Percentiles rank a stretch among this genome's conserved stretches.
Evolutionary conservation across 2,797 vertebrate genomes (phyloP).

Genomic region (Crypturellus tataupa): DNA sequence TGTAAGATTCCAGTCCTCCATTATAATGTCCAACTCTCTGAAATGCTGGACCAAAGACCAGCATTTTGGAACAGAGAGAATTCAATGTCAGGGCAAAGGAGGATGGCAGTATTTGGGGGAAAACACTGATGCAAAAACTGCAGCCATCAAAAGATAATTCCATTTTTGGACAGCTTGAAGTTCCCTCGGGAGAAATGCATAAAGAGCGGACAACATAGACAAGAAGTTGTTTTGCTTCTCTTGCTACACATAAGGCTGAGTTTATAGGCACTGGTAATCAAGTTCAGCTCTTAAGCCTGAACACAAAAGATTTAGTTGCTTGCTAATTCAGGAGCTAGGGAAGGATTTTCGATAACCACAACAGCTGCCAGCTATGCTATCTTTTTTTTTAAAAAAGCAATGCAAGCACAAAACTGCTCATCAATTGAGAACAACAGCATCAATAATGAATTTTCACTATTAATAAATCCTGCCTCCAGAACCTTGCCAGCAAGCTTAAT

Average conservation of each 20-base stretch:
- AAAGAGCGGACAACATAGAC: neutral
- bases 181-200: neutral
- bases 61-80: neutral
- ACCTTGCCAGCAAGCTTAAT: slow-evolving; percentile 40
- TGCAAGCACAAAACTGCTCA: neutral
- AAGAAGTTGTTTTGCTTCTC: neutral
- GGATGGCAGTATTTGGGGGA: neutral
- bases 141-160: neutral
- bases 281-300: neutral
- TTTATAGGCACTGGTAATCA: neutral
- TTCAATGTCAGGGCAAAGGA: neutral
- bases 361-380: neutral
- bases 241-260: neutral
- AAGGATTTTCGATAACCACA: neutral
- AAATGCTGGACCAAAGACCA: neutral
- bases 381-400: neutral
- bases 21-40: neutral
- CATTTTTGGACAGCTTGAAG: neutral
- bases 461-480: slow-evolving; percentile 34
- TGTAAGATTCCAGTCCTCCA: neutral
- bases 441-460: slow-evolving; percentile 34
- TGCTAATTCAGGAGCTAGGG: neutral
- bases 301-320: neutral
- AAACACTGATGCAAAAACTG: neutral
- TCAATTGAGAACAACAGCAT: slow-evolving; percentile 13